Evolutionary conservation across 2,113 vertebrate genomes (phyloP).

Genomic region (Falco punctatus): DNA sequence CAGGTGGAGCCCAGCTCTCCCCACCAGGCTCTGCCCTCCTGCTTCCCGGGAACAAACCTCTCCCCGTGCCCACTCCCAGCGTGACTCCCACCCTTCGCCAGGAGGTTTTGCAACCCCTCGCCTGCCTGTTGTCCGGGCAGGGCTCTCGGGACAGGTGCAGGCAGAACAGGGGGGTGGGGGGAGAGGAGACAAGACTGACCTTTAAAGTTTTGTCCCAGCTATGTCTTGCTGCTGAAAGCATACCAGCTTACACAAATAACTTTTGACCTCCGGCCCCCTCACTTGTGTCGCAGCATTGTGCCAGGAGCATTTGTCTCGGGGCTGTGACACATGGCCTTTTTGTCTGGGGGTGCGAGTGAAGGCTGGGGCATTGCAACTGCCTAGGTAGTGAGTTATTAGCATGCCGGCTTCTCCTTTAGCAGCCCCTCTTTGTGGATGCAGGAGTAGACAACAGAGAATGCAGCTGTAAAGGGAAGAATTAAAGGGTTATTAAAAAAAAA

Average conservation of each 20-base stretch:
- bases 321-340: conserved; percentile 4
- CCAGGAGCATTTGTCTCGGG: conserved; percentile 16
- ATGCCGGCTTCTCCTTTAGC: background rate
- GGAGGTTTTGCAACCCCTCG: background rate
- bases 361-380: background rate
- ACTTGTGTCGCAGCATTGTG: conserved; percentile 26
- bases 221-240: conserved; percentile 6
- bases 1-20: background rate
- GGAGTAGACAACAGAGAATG: background rate
- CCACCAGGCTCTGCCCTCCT: background rate
- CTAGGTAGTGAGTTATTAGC: conserved; percentile 16
- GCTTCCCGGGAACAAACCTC: background rate
- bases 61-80: background rate
- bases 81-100: background rate
- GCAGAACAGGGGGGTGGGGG: background rate
- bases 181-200: conserved; percentile 1
- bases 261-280: conserved; percentile 48
- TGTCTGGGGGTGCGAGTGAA: background rate
- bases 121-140: background rate
- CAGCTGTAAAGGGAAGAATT: background rate
- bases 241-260: conserved; percentile 51
- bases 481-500: background rate
- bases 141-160: conserved; percentile 39
- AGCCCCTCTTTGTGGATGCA: background rate
- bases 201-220: conserved; percentile 56